Base-by-base conservation (phyloP, 2,888 invertebrate genomes). In the Apeira syringaria region DNA sequence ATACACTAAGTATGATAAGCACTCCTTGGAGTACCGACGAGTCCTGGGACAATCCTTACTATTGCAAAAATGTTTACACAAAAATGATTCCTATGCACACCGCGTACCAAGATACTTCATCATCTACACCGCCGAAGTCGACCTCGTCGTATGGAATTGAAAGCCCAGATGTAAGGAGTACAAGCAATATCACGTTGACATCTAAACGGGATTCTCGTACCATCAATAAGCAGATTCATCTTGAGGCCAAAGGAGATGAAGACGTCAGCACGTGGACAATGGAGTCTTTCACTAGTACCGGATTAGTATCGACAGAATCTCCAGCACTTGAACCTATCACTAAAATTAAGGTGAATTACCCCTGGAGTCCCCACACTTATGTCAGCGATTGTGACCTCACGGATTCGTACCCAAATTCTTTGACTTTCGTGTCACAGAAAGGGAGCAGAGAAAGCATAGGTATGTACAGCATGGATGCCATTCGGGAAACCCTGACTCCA, bases 21-120 rank as follows among this genome's bases (percentile, higher is more conserved):
- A 64, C 74, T 0, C 81, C 82, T 0, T 82, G 82, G 81, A 58
- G 48, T 2, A 75, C 72, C 0, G 30, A 31, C n/a, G 71, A 74
- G 13, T 59, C 74, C 0, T 68, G 68, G 66, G 11, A 8, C 13
- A 6, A 24, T 1, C 24, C 20, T 6, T 20, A n/a, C n/a, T n/a
- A n/a, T n/a, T n/a, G n/a, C n/a, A n/a, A n/a, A n/a, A n/a, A n/a
- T n/a, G n/a, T n/a, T n/a, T n/a, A 20, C 7, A 18, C 18, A 18
- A 18, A 18, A 5, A 20, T 7, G 20, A 2, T 7, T 5, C 20
- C 20, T 20, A 2, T 9, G 8, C 6, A 9, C 5, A 11, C 10
- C 4, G 26, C n/a, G n/a, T n/a, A n/a, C n/a, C n/a, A 10, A 5
- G 10, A 11, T 8, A 26, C 10, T 2, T 9, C 26, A 0, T 1